These are phyloP conservation scores for Phthorimaea operculella DNA, from an alignment of 1,140 invertebrate species.

Conservation along the genomic window DNA sequence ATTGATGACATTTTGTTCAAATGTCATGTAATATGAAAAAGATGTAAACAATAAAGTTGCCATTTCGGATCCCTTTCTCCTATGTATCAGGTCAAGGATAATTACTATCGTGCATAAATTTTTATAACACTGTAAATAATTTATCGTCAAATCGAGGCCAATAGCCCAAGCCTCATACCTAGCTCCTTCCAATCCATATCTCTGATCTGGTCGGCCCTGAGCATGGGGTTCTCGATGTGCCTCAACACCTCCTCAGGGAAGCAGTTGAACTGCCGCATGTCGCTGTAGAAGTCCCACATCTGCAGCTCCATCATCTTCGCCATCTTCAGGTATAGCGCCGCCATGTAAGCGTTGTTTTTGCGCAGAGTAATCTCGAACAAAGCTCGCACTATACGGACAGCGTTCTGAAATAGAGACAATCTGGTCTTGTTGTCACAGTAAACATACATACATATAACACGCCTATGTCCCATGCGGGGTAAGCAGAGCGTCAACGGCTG, in stretches of 20 bases:
- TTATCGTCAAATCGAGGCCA: too few species aligned
- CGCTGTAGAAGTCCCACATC: conserved; percentile 89
- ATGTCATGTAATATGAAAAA: too few species aligned
- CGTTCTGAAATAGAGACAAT: conserved; percentile 82
- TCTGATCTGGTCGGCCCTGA: conserved; percentile 80
- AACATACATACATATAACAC: too few species aligned
- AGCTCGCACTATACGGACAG: conserved; percentile 88
- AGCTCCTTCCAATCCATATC: conserved; percentile 92
- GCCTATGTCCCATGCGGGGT: too few species aligned
- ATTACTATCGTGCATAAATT: too few species aligned
- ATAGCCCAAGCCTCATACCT: conserved; percentile 61
- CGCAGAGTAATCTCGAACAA: conserved; percentile 94
- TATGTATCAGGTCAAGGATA: too few species aligned
- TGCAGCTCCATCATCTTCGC: conserved; percentile 92
- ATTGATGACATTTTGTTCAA: too few species aligned
- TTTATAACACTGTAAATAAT: too few species aligned
- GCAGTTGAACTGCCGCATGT: conserved; percentile 87
- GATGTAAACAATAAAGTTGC: too few species aligned
- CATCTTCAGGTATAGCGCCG: conserved; percentile 82
- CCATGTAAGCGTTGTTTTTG: conserved; percentile 90
- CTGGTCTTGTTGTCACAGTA: too few species aligned
- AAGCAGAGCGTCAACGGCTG: too few species aligned
- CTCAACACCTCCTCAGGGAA: conserved; percentile 82
- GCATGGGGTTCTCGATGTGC: conserved; percentile 82
- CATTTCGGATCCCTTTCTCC: too few species aligned